These are phyloP conservation scores for Edolisoma coerulescens DNA, from an alignment of 2,113 vertebrate species.

Conservation along the genomic window DNA sequence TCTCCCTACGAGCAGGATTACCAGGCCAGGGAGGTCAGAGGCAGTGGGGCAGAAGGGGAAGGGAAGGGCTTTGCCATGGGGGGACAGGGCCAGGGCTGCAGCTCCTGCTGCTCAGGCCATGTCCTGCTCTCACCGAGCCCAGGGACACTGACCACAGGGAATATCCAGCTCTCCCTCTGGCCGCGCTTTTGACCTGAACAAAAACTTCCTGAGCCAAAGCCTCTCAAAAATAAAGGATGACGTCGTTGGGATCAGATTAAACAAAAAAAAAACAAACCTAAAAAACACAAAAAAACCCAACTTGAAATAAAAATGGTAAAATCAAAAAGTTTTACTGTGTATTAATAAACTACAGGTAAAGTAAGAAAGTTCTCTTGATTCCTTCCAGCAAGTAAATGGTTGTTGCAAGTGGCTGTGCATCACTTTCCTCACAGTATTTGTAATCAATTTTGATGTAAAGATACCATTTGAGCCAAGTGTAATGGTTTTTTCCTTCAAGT, in stretches of 20 bases:
- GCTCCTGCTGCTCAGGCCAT: neutral
- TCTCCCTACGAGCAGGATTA: neutral
- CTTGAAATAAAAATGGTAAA: neutral
- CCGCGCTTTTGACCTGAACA: neutral
- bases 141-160: neutral
- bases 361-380: neutral
- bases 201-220: neutral
- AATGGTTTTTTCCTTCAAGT: neutral
- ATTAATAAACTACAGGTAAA: neutral
- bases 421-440: neutral
- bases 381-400: neutral
- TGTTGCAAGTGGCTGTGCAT: neutral
- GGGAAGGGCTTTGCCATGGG: neutral
- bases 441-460: neutral
- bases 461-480: neutral
- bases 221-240: neutral
- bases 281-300: rapidly evolving
- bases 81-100: neutral
- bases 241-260: neutral
- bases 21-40: neutral
- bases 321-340: neutral
- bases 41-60: neutral
- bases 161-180: neutral
- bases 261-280: neutral
- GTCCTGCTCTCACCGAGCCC: neutral